These are phyloP conservation scores for Eudasyphora cyanicolor DNA, from an alignment of 2,888 invertebrate species.

Conservation along the genomic window DNA sequence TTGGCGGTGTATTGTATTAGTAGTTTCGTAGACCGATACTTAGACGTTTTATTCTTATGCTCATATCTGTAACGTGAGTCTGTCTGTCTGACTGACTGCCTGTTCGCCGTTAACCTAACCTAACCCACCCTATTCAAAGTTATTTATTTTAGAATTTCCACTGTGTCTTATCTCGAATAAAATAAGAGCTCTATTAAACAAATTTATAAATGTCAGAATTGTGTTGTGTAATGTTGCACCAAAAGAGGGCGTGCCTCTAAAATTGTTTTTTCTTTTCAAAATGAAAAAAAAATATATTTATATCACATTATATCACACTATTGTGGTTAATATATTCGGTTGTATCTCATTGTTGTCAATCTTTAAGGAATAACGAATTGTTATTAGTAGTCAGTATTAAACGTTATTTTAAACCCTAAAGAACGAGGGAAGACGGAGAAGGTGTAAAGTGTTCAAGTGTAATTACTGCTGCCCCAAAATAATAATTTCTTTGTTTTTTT, in stretches of 20 bases:
- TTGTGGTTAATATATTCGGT: too few species aligned
- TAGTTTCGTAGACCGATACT: too few species aligned
- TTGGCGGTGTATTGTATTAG: too few species aligned
- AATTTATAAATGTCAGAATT: slow-evolving; percentile 26
- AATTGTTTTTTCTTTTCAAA: too few species aligned
- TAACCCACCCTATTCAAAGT: neutral
- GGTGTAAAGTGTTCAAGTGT: neutral
- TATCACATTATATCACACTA: neutral
- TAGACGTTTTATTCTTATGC: too few species aligned
- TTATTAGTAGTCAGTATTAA: neutral
- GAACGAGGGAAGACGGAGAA: neutral
- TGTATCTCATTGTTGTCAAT: slow-evolving; percentile 21
- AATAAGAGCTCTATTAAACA: slow-evolving; percentile 21
- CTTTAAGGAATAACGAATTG: neutral
- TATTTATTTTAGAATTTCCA: slow-evolving; percentile 36
- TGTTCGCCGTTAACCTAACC: neutral
- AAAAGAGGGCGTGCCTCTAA: slow-evolving; percentile 8
- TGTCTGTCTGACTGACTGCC: neutral
- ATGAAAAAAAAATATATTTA: too few species aligned
- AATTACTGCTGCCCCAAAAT: neutral
- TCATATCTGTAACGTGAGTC: neutral
- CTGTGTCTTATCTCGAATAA: slow-evolving; percentile 2
- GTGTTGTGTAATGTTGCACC: neutral
- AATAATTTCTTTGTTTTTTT: neutral
- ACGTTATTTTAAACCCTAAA: neutral